Conservation (phyloP, 2,888 invertebrate genomes). For the Orthonevra nobilis region DNA sequence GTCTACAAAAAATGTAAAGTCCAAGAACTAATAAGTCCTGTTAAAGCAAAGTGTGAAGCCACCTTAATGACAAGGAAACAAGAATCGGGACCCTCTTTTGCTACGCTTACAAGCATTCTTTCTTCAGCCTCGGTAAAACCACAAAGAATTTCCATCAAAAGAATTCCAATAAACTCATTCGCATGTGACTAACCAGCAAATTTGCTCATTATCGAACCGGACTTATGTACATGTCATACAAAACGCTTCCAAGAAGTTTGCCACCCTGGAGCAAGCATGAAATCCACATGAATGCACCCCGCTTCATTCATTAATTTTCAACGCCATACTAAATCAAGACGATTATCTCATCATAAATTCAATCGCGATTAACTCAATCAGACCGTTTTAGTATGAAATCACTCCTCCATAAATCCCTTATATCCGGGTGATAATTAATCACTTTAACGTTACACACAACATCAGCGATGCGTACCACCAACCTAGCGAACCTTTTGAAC, state of each 20-base stretch:
- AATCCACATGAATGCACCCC: no score
- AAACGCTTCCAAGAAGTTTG: not conserved
- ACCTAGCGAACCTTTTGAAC: no score
- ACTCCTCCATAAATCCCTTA: conserved; percentile 2
- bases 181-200: not conserved
- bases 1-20: no score
- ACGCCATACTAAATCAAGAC: conserved; percentile 2
- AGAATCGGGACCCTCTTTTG: no score
- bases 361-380: not conserved
- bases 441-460: not conserved
- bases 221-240: not conserved
- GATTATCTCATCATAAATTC: conserved; percentile 21
- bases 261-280: not conserved
- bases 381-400: conserved; percentile 4
- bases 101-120: no score
- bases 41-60: no score
- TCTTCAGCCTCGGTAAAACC: no score
- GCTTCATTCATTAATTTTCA: conserved; percentile 6
- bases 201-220: not conserved
- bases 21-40: no score
- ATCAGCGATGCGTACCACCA: not conserved
- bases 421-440: conserved; percentile 34
- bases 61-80: no score
- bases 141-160: no score
- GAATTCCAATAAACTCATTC: not conserved